Percentiles rank a stretch among this genome's conserved stretches.
phyloP scores from a whole-genome alignment of 2,797 vertebrate genomes.

The Sebastes nivosus region DNA sequence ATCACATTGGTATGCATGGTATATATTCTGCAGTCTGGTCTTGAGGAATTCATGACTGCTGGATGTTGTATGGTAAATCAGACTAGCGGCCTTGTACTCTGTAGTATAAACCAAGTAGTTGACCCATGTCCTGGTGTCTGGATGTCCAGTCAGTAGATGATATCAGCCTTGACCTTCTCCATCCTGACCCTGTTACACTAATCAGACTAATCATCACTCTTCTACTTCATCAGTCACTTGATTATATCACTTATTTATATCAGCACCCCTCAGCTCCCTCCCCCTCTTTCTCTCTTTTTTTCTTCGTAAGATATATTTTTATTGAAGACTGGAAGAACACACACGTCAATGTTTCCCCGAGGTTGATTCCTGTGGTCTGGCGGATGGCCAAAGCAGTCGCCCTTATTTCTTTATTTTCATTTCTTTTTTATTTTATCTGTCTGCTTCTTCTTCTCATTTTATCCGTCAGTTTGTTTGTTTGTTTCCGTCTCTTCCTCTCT shows the following conservation, averaged over 20 bases:
- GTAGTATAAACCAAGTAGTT: conserved; percentile 1
- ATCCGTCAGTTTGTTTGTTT: not conserved
- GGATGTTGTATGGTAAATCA: not conserved
- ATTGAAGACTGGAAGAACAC: not conserved
- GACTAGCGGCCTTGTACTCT: not conserved
- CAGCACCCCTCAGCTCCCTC: not conserved
- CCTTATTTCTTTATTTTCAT: not conserved
- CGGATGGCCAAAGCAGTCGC: not conserved
- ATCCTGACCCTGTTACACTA: conserved; percentile 59
- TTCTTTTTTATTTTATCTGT: not conserved
- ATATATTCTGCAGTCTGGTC: not conserved
- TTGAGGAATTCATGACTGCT: not conserved
- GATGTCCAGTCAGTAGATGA: conserved; percentile 16
- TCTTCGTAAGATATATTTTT: not conserved
- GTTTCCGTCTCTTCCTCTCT: not conserved
- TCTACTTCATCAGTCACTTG: conserved; percentile 55
- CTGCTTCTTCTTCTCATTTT: not conserved
- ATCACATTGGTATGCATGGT: not conserved
- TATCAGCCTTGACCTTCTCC: conserved; percentile 45
- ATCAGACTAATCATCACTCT: conserved; percentile 46
- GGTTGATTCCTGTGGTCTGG: not conserved
- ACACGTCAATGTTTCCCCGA: not conserved
- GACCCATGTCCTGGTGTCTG: not conserved
- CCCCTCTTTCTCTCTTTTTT: not conserved
- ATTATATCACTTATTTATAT: conserved; percentile 63